These are phyloP conservation scores for Melanogrammus aeglefinus DNA, from an alignment of 2,797 vertebrate species.

Conservation along the genomic window DNA sequence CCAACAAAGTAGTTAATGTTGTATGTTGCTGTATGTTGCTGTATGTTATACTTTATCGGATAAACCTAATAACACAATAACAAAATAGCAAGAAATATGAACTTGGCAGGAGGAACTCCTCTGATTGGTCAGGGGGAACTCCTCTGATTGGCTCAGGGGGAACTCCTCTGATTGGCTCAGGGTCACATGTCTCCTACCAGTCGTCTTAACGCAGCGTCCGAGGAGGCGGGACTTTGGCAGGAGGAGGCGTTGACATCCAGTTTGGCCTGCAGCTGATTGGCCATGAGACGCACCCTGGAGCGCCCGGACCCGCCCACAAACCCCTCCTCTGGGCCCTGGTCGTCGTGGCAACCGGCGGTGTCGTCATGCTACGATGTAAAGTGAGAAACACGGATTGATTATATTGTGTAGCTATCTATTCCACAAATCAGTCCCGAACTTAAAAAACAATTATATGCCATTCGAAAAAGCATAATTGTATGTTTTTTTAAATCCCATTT, in stretches of 20 bases:
- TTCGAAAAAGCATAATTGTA: background rate
- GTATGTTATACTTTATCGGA: background rate
- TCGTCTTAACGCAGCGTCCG: conserved; percentile 31
- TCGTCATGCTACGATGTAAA: conserved; percentile 56
- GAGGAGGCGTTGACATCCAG: conserved; percentile 76
- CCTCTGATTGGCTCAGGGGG: too few species aligned
- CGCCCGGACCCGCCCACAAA: conserved; percentile 67
- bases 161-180: too few species aligned
- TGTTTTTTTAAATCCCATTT: background rate
- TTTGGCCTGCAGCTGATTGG: conserved; percentile 88
- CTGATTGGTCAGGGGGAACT: too few species aligned
- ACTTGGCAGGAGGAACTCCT: too few species aligned
- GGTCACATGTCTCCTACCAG: conserved; percentile 49
- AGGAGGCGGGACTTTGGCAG: conserved; percentile 27
- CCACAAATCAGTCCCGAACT: background rate
- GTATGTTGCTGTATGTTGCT: too few species aligned
- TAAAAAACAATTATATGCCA: background rate
- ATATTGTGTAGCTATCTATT: background rate
- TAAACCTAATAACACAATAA: too few species aligned
- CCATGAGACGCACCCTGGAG: conserved; percentile 89
- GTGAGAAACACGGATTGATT: background rate
- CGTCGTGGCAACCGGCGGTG: conserved; percentile 56
- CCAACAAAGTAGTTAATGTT: background rate
- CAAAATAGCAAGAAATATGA: too few species aligned
- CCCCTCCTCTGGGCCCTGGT: conserved; percentile 59